Conservation (phyloP, 2,888 invertebrate species). For the Epicampocera succincta region DNA sequence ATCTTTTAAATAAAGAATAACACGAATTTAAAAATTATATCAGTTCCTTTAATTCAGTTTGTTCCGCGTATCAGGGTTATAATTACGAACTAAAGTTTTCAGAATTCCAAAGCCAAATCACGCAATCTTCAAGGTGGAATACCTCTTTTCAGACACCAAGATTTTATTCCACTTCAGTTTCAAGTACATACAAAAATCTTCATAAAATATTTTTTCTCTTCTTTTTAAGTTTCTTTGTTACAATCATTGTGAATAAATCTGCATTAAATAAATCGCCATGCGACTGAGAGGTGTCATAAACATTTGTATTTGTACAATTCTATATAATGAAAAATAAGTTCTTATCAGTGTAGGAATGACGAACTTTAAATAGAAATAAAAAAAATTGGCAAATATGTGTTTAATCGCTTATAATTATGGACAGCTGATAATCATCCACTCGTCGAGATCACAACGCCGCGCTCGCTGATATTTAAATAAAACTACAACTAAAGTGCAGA, state of each 20-base stretch:
- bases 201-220: neutral
- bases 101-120: too few relatives aligned
- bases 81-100: too few relatives aligned
- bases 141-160: too few relatives aligned
- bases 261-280: conserved; percentile 45
- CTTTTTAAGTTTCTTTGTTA: conserved; percentile 42
- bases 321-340: conserved; percentile 3
- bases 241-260: conserved; percentile 27
- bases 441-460: conserved; percentile 7
- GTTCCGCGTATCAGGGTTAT: too few relatives aligned
- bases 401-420: conserved; percentile 41
- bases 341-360: conserved; percentile 29
- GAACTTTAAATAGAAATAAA: neutral
- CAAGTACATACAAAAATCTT: neutral
- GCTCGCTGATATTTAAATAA: conserved; percentile 33
- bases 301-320: conserved; percentile 38
- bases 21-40: too few relatives aligned
- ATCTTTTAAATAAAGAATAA: too few relatives aligned
- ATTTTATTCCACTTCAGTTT: conserved; percentile 3
- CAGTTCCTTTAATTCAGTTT: too few relatives aligned
- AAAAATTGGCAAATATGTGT: neutral
- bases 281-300: conserved; percentile 45
- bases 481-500: conserved; percentile 31
- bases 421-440: conserved; percentile 42
- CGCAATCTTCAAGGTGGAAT: too few relatives aligned